phyloP scores from a whole-genome alignment of 2,113 vertebrate genomes.

The Antechinus flavipes region DNA sequence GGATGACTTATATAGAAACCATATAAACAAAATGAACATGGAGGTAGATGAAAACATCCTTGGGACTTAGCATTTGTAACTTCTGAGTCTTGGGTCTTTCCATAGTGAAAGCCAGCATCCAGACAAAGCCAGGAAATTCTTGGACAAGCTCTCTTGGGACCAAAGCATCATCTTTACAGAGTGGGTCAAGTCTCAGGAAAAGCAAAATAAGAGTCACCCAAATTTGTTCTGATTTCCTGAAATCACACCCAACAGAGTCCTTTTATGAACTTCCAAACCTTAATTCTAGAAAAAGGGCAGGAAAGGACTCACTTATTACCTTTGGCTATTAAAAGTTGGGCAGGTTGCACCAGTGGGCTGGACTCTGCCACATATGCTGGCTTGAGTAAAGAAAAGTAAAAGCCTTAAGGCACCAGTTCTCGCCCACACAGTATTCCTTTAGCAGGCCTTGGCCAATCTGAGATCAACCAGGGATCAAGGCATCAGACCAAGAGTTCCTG shows the following conservation, averaged over 20 bases:
- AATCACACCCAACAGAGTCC: neutral
- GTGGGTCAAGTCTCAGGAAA: neutral
- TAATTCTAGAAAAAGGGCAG: neutral
- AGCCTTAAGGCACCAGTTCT: neutral
- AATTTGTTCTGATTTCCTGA: neutral
- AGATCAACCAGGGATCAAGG: neutral
- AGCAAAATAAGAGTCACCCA: neutral
- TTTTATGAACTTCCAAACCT: neutral
- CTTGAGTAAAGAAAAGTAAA: neutral
- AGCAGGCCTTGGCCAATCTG: constrained; percentile 4
- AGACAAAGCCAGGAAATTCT: neutral
- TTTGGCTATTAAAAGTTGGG: neutral
- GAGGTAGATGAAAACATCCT: neutral
- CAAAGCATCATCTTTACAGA: neutral
- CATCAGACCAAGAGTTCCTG: neutral
- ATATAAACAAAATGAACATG: neutral
- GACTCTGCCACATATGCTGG: neutral
- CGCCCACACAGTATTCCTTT: neutral
- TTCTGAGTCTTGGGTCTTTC: neutral
- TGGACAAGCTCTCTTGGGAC: neutral
- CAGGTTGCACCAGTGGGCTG: neutral
- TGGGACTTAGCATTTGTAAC: neutral
- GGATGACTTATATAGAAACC: constrained; percentile 1
- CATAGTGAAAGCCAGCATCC: neutral
- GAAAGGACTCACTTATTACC: neutral